Evolutionary conservation across 2,113 vertebrate genomes (phyloP), one percentile per base, ranked within the genome.

Genomic region (Eulemur macaco): DNA sequence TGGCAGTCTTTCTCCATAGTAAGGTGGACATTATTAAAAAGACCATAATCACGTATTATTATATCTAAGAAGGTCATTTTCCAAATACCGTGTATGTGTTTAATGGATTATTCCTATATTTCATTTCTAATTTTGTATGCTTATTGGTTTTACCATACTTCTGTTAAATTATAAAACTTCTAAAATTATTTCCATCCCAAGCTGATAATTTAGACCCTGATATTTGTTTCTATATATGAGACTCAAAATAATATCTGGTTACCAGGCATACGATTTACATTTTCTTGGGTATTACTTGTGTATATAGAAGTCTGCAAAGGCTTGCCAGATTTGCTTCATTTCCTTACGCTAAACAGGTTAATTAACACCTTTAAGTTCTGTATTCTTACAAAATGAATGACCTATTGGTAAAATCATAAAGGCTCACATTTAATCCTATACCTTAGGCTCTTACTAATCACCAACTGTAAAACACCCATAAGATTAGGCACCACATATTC

Each of bases 391-490:
- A 85, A 97, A 80, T 95, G 34, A 95, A 78, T 74, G 89, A 56
- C 3, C 21, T 89, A 10, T 88, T 91, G 34, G 63, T 58, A 94
- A 97, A 96, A 89, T 89, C 87, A 95, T 80, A 87, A 93, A 97
- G 97, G 90, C 71, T 98, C 68, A 78, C 63, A 92, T 27, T 84
- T 23, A 54, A 74, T 47, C 42, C 66, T 89, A 85, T 54, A 94
- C 77, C 91, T 64, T 47, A 97, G 78, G 50, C 58, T 87, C 20
- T 97, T 86, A 29, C 42, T 95, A 93, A 95, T 90, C 47, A 86
- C 18, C 20, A 69, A 85, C 52, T 89, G 6, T 50, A 94, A 95
- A 97, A 94, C 37, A 66, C n/a, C 39, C 45, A 25, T 66, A 92
- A 80, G 87, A 77, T 69, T 95, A 47, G 80, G 89, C n/a, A 93